Percentiles rank a stretch among this genome's conserved stretches.
phyloP scores from a whole-genome alignment of 2,888 invertebrate species.

The Acanthopleura granulata region DNA sequence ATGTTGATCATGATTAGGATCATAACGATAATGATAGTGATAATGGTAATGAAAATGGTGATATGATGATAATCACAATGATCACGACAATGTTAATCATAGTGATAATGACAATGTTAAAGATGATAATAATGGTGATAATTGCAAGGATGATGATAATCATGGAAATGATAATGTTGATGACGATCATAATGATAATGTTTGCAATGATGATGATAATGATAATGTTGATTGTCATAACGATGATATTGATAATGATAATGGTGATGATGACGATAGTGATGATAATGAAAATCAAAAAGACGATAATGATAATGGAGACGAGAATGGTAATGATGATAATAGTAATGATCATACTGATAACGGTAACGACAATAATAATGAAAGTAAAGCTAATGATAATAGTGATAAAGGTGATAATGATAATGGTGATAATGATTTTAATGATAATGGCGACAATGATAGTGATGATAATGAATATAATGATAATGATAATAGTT shows the following conservation, averaged over 20 bases:
- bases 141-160: too few species aligned
- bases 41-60: too few species aligned
- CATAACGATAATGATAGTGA: too few species aligned
- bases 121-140: too few species aligned
- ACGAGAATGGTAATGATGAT: not conserved
- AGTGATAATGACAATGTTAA: too few species aligned
- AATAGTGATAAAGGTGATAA: not conserved
- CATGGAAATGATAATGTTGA: too few species aligned
- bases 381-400: not conserved
- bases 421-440: not conserved
- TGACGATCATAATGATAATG: too few species aligned
- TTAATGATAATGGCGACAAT: not conserved
- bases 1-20: too few species aligned
- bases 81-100: too few species aligned
- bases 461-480: not conserved
- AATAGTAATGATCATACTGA: not conserved
- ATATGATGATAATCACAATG: too few species aligned
- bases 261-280: not conserved
- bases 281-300: not conserved
- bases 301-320: not conserved
- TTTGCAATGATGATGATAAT: not conserved
- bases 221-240: not conserved
- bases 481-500: not conserved
- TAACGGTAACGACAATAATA: not conserved
- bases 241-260: too few species aligned